Evolutionary conservation across 2,797 vertebrate genomes (phyloP), one percentile per base, ranked within the genome.

Genomic region (Echeneis naucrates): DNA sequence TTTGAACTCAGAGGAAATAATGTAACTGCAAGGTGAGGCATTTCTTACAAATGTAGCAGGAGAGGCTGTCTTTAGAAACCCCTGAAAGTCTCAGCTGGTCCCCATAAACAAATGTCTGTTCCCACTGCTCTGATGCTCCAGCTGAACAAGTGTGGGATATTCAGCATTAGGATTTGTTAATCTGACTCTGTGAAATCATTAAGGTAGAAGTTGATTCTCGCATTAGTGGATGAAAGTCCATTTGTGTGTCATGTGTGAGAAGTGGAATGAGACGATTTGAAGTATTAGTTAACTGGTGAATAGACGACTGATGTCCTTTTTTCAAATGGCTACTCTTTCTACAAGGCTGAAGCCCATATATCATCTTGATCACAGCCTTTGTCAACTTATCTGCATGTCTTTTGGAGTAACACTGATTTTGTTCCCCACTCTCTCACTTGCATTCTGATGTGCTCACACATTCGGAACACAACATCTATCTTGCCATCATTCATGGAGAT

Each of bases 101-200:
- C 81, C 89, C 52, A 26, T 73, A 63, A 2, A 67, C 58, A 83
- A 75, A 75, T 21, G 17, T 67, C 44, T 55, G 53, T 72, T 66
- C 65, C 70, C 40, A 13, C 57, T 45, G 61, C 64, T 77, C 72
- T 44, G 75, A 68, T 52, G 75, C 68, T 86, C 79, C 76, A 77
- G 65, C 59, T 84, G 68, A 85, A 78, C 61, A 69, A 63, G 51
- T 67, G 70, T 64, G 60, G 68, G 73, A 88, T 87, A 80, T 88
- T 92, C 91, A 92, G 90, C 86, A 89, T 91, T 64, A 81, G 81
- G 91, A 92, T 92, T 89, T 82, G 68, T 84, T 89, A 59, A 68
- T 80, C 57, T 81, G 72, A 87, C 57, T 81, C 57, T 58, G 48
- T 73, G 11, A 68, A 65, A 63, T 75, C 56, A 59, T 58, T 71